Evolutionary conservation across 1,140 invertebrate species (phyloP), one percentile per base, ranked within the genome.

Genomic region (Venturia canescens): DNA sequence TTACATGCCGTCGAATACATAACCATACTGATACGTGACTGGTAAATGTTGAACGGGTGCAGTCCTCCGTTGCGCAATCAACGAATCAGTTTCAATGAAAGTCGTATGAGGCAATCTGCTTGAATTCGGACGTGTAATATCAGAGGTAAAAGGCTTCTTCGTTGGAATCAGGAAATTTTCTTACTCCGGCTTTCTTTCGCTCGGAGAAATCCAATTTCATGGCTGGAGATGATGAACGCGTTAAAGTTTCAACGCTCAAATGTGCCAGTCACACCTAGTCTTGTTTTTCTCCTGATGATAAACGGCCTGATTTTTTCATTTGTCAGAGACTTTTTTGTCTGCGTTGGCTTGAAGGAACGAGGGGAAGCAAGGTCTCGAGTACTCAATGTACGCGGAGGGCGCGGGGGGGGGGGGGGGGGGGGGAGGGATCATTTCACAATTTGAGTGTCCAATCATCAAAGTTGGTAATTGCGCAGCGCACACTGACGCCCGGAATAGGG

Each of bases 51-150:
- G 1, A 23, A n/a, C 21, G 38, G 70, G 34, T 48, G 70, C 38
- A 48, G 70, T 72, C n/a, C 3, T 18, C 38, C 3, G 34, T 26
- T 44, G 70, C 34, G 23, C 13, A 38, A 48, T 31, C 23, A 44
- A 72, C 29, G 29, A 72, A 23, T 72, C 29, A 72, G 38, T 72
- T 38, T 72, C 70, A 38, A 72, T 50, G 70, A 48, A 72, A 72
- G 70, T 23, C 21, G 70, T 50, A 72, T 72, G 70, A 72, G 34
- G 70, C 34, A 72, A 72, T 72, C 60, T 48, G n/a, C 70, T 15
- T 72, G 70, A 72, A 48, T 72, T 44, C 34, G 70, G 70, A 72
- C 70, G 70, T 72, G 70, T 72, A 72, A 72, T 72, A 72, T 72
- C 70, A 72, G 70, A 72, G 70, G 70, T 72, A 48, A 66, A 72